These are phyloP conservation scores for Halcyon malimbica DNA, from an alignment of 2,113 vertebrate species.

Conservation along the genomic window DNA sequence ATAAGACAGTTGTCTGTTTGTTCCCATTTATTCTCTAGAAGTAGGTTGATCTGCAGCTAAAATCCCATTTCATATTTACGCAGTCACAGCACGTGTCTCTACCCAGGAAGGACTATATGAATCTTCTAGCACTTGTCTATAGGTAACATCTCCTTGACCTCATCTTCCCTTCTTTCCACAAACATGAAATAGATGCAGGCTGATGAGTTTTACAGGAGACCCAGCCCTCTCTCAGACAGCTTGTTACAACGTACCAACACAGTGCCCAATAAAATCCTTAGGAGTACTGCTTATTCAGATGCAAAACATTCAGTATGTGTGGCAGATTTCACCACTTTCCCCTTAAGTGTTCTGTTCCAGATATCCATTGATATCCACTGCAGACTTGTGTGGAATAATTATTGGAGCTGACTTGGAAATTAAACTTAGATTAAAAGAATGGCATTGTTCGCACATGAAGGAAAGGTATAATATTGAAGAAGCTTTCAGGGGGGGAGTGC, in stretches of 20 bases:
- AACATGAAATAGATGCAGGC: not conserved
- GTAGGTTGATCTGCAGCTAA: not conserved
- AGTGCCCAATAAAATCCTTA: not conserved
- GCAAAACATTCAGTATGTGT: not conserved
- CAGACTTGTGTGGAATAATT: not conserved
- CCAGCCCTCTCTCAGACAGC: not conserved
- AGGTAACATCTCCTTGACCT: not conserved
- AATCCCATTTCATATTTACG: not conserved
- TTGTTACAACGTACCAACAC: not conserved
- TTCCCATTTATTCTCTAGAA: not conserved
- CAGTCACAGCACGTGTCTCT: fast-evolving
- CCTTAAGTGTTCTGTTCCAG: not conserved
- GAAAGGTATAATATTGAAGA: no score
- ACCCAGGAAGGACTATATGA: not conserved
- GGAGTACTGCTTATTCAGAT: not conserved
- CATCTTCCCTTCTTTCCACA: not conserved
- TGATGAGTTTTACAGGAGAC: not conserved
- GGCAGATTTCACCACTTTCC: not conserved
- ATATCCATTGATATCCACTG: not conserved
- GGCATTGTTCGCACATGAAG: no score
- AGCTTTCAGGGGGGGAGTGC: no score
- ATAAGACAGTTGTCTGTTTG: not conserved
- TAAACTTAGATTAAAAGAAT: no score
- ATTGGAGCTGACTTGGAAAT: no score
- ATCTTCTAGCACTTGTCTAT: not conserved